phyloP scores from a whole-genome alignment of 2,797 vertebrate species.

The Remorina albescens region DNA sequence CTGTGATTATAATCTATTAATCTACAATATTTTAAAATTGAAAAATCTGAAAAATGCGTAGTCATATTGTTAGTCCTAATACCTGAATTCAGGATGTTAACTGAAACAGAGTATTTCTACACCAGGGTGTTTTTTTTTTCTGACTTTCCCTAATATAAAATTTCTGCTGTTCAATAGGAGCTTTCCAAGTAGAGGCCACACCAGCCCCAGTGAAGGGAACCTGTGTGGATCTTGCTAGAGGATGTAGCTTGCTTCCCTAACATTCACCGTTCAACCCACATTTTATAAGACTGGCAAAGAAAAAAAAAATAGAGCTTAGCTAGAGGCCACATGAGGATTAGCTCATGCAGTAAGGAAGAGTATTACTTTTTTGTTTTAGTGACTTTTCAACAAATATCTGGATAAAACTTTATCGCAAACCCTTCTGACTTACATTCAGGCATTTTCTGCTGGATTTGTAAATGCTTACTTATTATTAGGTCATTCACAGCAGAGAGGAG shows the following conservation, averaged over 20 bases:
- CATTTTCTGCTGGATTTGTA: background rate
- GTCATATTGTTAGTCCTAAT: background rate
- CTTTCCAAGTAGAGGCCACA: no score
- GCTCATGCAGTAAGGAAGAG: background rate
- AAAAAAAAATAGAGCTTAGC: background rate
- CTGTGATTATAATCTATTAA: background rate
- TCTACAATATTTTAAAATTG: no score
- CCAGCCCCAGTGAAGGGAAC: no score
- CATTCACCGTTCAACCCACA: background rate
- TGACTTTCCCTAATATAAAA: background rate
- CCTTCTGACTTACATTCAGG: constrained; percentile 9
- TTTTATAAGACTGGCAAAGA: background rate
- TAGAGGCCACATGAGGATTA: background rate
- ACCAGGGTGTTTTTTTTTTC: no score
- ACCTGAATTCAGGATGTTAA: background rate
- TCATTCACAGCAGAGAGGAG: constrained; percentile 5
- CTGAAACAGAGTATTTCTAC: background rate
- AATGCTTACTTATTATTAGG: constrained; percentile 26
- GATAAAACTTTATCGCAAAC: background rate
- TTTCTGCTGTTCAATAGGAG: no score
- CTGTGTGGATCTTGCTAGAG: no score
- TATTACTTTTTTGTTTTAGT: background rate
- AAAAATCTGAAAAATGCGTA: background rate
- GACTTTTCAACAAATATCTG: constrained; percentile 1
- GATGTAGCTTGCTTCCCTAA: background rate